These are phyloP conservation scores for Pachliopta kotzebuea DNA, from an alignment of 2,888 invertebrate genomes.

Conservation along the genomic window DNA sequence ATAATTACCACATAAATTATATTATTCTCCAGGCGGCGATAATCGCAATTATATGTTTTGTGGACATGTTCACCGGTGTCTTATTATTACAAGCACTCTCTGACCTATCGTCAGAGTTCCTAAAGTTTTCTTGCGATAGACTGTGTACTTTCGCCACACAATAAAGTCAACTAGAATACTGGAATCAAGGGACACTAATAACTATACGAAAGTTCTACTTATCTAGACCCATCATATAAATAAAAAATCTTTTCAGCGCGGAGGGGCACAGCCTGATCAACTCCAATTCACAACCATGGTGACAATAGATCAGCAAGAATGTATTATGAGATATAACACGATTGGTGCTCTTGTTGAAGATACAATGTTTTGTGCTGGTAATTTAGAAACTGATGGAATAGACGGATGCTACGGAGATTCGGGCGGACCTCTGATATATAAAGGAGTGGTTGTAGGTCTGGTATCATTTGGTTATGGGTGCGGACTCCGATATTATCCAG, in stretches of 20 bases:
- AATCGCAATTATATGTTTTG: too few species aligned
- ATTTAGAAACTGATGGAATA: constrained; percentile 57
- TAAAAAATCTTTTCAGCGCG: constrained; percentile 44
- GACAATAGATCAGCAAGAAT: constrained; percentile 54
- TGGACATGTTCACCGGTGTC: too few species aligned
- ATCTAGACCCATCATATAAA: too few species aligned
- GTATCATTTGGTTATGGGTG: constrained; percentile 72
- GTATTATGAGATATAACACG: constrained; percentile 53
- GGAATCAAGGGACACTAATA: too few species aligned
- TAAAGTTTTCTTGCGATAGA: too few species aligned
- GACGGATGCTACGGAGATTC: constrained; percentile 74
- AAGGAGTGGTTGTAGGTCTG: constrained; percentile 65
- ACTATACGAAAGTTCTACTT: too few species aligned
- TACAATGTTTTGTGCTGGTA: constrained; percentile 70
- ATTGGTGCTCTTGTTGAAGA: constrained; percentile 59
- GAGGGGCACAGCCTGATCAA: constrained; percentile 61
- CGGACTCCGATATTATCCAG: constrained; percentile 65
- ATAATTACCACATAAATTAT: neutral
- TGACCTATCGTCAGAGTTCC: too few species aligned
- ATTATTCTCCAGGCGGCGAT: neutral
- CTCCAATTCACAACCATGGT: constrained; percentile 57
- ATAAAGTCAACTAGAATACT: too few species aligned
- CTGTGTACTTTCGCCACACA: too few species aligned
- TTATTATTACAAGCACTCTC: too few species aligned
- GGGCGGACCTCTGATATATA: constrained; percentile 68